phyloP scores from a whole-genome alignment of 2,113 vertebrate genomes.

The Orthochromis malagaraziensis region DNA sequence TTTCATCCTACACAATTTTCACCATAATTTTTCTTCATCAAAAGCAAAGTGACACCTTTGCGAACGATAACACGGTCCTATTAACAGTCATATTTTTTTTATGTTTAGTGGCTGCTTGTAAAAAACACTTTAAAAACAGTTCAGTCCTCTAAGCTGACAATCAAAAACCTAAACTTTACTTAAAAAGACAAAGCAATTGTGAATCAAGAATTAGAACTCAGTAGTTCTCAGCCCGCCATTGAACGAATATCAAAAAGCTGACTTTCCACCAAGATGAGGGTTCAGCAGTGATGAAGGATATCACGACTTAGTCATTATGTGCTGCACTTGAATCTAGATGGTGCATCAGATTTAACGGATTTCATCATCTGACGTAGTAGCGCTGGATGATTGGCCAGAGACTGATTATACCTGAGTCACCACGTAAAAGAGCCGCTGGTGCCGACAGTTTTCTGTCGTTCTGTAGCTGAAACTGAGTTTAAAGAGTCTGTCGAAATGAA shows the following conservation, averaged over 20 bases:
- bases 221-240: background rate
- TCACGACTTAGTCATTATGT: background rate
- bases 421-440: background rate
- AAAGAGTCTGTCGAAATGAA: background rate
- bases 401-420: background rate
- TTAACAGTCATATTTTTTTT: background rate
- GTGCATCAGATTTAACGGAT: background rate
- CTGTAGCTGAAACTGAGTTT: background rate
- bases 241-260: background rate
- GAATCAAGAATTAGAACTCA: background rate
- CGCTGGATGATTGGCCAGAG: background rate
- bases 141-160: background rate
- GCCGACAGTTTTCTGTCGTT: background rate
- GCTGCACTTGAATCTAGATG: background rate
- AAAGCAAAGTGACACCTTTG: background rate
- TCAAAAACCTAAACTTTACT: background rate
- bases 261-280: background rate
- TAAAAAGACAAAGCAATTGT: background rate
- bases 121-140: background rate
- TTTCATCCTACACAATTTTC: background rate
- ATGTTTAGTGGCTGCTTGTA: background rate
- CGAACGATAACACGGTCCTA: background rate
- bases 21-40: background rate
- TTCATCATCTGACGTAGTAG: background rate
- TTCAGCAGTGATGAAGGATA: background rate